Conservation (phyloP, 2,888 invertebrate genomes). For the Graphium colonna region DNA sequence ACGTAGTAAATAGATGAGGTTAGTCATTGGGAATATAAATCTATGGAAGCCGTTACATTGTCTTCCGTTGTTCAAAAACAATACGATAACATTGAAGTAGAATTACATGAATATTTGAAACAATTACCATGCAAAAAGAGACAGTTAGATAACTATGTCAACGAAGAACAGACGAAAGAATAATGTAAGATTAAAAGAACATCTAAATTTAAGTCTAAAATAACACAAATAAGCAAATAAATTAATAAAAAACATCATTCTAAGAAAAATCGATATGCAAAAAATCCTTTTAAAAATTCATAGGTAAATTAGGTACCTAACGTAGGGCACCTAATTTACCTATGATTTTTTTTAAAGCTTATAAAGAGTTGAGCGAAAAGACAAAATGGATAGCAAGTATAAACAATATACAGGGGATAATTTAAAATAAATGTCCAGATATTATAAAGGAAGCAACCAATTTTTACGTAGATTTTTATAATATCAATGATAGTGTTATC, state of each 20-base stretch:
- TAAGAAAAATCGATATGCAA: neutral
- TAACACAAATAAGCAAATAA: too few species aligned
- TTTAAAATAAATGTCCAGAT: neutral
- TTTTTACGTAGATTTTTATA: too few species aligned
- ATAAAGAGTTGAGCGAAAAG: too few species aligned
- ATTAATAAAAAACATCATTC: too few species aligned
- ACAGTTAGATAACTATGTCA: neutral
- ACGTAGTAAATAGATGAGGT: neutral
- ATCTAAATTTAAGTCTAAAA: neutral
- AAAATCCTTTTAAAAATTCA: neutral
- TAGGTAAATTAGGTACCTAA: neutral
- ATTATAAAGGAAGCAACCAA: neutral
- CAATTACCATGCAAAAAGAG: neutral
- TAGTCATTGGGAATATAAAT: neutral
- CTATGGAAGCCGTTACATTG: neutral
- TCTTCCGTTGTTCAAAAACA: neutral
- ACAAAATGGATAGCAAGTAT: too few species aligned
- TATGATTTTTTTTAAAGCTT: too few species aligned
- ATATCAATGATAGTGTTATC: too few species aligned
- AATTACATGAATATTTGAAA: neutral
- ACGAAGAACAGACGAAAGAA: neutral
- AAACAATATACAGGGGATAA: neutral
- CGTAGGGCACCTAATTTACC: neutral
- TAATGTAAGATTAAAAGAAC: neutral
- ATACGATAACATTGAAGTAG: neutral